Percentiles rank a stretch among this genome's conserved stretches.
Evolutionary conservation across 2,113 vertebrate genomes (phyloP).

Genomic region (Poeciliopsis prolifica): DNA sequence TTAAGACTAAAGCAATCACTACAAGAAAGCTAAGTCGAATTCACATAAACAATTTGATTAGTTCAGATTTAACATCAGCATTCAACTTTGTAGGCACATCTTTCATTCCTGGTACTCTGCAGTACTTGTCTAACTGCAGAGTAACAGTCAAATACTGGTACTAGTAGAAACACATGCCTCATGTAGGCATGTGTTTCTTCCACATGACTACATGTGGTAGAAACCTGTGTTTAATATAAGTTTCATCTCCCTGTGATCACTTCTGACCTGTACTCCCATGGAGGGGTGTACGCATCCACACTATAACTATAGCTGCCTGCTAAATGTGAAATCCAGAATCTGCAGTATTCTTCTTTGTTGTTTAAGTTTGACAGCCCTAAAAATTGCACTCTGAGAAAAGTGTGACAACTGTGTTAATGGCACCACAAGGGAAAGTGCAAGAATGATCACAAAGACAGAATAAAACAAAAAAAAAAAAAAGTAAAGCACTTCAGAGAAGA

Average conservation of each 20-base stretch:
- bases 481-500: not conserved
- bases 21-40: constrained; percentile 2
- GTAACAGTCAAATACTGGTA: too few relatives aligned
- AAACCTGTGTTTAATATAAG: constrained; percentile 39
- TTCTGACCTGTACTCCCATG: constrained; percentile 38
- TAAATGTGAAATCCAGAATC: constrained; percentile 25
- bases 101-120: constrained; percentile 19
- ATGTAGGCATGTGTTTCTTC: too few relatives aligned
- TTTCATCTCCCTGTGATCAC: constrained; percentile 28
- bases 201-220: constrained; percentile 18
- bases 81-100: constrained; percentile 24
- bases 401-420: constrained; percentile 17
- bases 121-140: constrained; percentile 6
- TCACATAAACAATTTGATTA: constrained; percentile 24
- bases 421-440: not conserved
- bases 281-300: constrained; percentile 19
- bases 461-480: not conserved
- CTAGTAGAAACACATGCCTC: too few relatives aligned
- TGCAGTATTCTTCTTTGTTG: not conserved
- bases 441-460: not conserved
- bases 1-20: constrained; percentile 4
- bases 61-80: constrained; percentile 28
- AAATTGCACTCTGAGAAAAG: constrained; percentile 7
- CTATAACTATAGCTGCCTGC: constrained; percentile 21
- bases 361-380: constrained; percentile 21